phyloP scores from a whole-genome alignment of 2,888 invertebrate genomes.

The Sarcophaga rosellei region DNA sequence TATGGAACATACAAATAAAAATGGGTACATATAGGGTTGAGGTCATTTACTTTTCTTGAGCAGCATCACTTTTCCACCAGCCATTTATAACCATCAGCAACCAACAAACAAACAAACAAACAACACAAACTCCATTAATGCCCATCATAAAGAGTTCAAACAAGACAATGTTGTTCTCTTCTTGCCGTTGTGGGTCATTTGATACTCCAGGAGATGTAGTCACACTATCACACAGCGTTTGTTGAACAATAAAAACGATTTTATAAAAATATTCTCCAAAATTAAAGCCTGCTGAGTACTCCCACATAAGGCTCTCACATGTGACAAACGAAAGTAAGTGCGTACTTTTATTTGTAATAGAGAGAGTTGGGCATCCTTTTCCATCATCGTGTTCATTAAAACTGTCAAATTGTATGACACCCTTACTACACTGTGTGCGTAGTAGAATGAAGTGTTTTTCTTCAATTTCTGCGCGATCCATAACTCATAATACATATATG shows the following conservation, averaged over 20 bases:
- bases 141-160: conserved; percentile 32
- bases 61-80: neutral
- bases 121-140: conserved; percentile 31
- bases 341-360: neutral
- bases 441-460: conserved; percentile 31
- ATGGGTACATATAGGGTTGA: neutral
- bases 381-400: conserved; percentile 67
- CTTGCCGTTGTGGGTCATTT: conserved; percentile 38
- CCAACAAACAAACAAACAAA: neutral
- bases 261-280: neutral
- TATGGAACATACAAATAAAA: neutral
- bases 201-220: conserved; percentile 35
- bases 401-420: conserved; percentile 67
- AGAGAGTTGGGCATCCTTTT: conserved; percentile 58
- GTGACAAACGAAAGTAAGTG: neutral
- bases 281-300: conserved; percentile 47
- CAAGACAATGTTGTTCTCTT: conserved; percentile 9
- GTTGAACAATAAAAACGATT: neutral
- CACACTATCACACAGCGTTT: conserved; percentile 27
- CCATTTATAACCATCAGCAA: conserved; percentile 8
- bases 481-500: neutral
- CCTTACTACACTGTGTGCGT: conserved; percentile 22
- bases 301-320: neutral
- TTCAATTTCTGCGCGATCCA: conserved; percentile 31
- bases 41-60: neutral